phyloP scores from a whole-genome alignment of 2,888 invertebrate species.

The Philhelius pedissequus region DNA sequence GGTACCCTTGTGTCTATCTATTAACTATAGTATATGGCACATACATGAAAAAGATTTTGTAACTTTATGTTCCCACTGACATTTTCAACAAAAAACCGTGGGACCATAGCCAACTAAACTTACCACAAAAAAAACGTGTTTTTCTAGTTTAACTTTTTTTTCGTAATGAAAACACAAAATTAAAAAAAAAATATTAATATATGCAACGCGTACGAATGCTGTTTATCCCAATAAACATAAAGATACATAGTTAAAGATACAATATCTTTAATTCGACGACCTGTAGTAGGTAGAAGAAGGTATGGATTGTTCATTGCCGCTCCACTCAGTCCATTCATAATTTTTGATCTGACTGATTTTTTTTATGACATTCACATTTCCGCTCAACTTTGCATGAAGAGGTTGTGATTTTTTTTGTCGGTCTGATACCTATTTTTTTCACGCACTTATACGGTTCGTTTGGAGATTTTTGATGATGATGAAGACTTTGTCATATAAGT shows the following conservation, averaged over 20 bases:
- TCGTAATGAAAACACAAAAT: constrained; percentile 9
- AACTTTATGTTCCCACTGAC: constrained; percentile 57
- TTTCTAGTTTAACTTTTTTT: constrained; percentile 44
- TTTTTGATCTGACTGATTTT: constrained; percentile 35
- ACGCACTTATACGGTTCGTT: constrained; percentile 32
- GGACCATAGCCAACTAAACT: constrained; percentile 31
- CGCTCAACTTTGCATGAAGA: constrained; percentile 38
- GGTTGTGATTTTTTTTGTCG: constrained; percentile 20
- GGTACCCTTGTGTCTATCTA: constrained; percentile 18
- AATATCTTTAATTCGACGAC: constrained; percentile 36
- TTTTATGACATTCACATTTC: constrained; percentile 26
- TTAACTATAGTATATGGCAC: neutral
- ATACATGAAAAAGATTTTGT: constrained; percentile 35
- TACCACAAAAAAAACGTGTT: constrained; percentile 45
- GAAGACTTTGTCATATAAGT: constrained; percentile 35
- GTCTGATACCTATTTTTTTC: constrained; percentile 3
- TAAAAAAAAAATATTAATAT: constrained; percentile 28
- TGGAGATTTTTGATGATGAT: neutral
- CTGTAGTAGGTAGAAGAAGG: neutral
- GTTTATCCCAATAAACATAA: constrained; percentile 8
- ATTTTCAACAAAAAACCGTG: constrained; percentile 51
- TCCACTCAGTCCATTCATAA: constrained; percentile 50
- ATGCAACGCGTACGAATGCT: constrained; percentile 41
- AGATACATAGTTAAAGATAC: constrained; percentile 7
- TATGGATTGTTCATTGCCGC: neutral